These are phyloP conservation scores for Prunella himalayana DNA, from an alignment of 2,113 vertebrate species.

Conservation along the genomic window DNA sequence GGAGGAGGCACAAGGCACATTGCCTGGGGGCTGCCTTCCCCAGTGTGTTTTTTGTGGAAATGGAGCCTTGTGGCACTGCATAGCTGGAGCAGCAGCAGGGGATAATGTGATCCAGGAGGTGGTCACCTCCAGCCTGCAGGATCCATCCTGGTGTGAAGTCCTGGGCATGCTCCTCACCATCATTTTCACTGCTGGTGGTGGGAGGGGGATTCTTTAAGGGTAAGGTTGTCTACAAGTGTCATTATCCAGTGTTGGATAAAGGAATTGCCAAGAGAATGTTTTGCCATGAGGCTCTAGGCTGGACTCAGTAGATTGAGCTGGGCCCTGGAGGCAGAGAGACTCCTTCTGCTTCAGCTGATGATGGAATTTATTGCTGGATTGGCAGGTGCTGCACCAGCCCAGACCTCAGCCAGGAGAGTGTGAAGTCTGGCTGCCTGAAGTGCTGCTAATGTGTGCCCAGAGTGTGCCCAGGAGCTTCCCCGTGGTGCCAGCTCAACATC, in stretches of 20 bases:
- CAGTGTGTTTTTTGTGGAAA: background rate
- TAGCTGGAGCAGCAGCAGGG: background rate
- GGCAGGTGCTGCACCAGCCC: background rate
- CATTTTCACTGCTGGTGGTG: background rate
- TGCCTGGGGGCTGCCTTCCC: background rate
- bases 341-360: background rate
- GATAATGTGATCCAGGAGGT: background rate
- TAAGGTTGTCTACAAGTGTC: background rate
- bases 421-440: background rate
- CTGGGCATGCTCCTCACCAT: background rate
- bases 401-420: background rate
- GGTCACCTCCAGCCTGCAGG: background rate
- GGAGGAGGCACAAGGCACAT: background rate
- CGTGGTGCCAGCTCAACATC: accelerated
- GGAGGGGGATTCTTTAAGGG: background rate
- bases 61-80: background rate
- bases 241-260: background rate
- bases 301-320: background rate
- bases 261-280: background rate
- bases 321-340: background rate
- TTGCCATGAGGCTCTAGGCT: background rate
- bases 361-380: accelerated
- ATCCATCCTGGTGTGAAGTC: background rate
- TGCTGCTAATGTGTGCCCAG: background rate
- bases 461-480: background rate